These are phyloP conservation scores for silkworm (Bombyx mori) DNA, from an alignment of 1,140 invertebrate genomes.

Conservation along the genomic window DNA sequence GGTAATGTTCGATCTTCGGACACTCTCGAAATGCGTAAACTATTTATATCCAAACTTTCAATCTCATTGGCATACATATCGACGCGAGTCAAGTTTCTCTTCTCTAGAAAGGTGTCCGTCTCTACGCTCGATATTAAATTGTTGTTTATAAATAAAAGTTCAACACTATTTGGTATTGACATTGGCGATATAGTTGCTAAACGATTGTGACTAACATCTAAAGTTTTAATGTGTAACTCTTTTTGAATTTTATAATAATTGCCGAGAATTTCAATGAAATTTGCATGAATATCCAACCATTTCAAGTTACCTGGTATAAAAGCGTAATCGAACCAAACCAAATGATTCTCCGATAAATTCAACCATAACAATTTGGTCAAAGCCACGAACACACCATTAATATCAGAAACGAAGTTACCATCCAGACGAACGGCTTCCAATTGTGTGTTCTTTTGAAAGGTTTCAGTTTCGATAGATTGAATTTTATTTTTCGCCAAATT, in stretches of 20 bases:
- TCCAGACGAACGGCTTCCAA: slow-evolving; percentile 87
- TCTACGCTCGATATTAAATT: slow-evolving; percentile 84
- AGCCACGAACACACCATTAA: slow-evolving; percentile 82
- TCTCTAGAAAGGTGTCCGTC: slow-evolving; percentile 84
- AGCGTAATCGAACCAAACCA: slow-evolving; percentile 86
- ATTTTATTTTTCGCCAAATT: slow-evolving; percentile 89
- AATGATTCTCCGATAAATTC: slow-evolving; percentile 87
- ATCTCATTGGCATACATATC: slow-evolving; percentile 89
- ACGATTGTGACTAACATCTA: slow-evolving; percentile 87
- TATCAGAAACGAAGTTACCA: slow-evolving; percentile 83
- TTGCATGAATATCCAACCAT: slow-evolving; percentile 88
- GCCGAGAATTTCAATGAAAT: slow-evolving; percentile 81
- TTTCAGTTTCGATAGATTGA: slow-evolving; percentile 79
- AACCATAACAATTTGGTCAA: slow-evolving; percentile 83
- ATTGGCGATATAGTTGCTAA: slow-evolving; percentile 78
- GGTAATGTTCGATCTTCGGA: slow-evolving; percentile 76
- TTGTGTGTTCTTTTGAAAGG: slow-evolving; percentile 81
- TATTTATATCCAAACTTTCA: slow-evolving; percentile 83
- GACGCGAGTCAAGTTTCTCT: slow-evolving; percentile 83
- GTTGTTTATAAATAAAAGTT: slow-evolving; percentile 86
- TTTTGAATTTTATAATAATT: slow-evolving; percentile 79
- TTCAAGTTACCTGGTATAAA: slow-evolving; percentile 83
- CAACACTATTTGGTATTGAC: slow-evolving; percentile 84
- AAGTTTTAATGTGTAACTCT: slow-evolving; percentile 75
- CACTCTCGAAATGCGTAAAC: slow-evolving; percentile 79